Percentiles rank a stretch among this genome's conserved stretches.
These are phyloP conservation scores for Megalurothrips usitatus DNA, from an alignment of 2,888 invertebrate species.

Conservation along the genomic window DNA sequence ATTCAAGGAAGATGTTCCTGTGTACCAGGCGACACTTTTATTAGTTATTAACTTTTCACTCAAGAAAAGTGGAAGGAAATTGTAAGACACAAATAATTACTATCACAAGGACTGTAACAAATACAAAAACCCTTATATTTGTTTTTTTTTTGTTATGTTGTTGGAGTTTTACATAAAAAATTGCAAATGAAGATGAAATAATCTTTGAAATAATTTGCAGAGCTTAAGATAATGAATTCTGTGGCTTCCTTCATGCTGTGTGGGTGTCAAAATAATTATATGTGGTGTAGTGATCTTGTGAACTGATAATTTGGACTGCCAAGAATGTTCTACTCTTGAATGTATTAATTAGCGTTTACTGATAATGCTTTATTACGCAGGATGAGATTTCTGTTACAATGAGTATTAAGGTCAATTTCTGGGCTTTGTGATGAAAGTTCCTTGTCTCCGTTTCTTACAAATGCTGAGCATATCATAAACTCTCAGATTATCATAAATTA, in stretches of 20 bases:
- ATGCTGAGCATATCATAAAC: neutral
- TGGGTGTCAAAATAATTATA: too few relatives aligned
- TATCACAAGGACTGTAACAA: neutral
- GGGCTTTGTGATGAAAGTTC: conserved; percentile 1
- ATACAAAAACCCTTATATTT: too few relatives aligned
- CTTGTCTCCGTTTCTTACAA: neutral
- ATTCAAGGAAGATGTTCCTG: neutral
- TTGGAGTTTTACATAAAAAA: too few relatives aligned
- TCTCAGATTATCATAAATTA: neutral
- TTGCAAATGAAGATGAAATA: too few relatives aligned
- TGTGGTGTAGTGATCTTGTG: too few relatives aligned
- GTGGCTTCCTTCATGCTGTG: too few relatives aligned
- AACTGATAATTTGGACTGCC: neutral
- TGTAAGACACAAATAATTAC: conserved; percentile 10
- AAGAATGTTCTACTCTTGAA: neutral
- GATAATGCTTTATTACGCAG: neutral
- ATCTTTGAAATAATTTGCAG: too few relatives aligned
- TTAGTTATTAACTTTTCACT: neutral
- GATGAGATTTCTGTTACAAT: neutral
- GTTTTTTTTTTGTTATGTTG: too few relatives aligned
- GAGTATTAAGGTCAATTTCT: neutral
- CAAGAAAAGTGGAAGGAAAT: neutral
- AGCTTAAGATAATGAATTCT: too few relatives aligned
- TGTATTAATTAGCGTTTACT: neutral
- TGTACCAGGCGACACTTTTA: neutral